Evolutionary conservation across 2,888 invertebrate genomes (phyloP).

Genomic region (Drosophila yooni): DNA sequence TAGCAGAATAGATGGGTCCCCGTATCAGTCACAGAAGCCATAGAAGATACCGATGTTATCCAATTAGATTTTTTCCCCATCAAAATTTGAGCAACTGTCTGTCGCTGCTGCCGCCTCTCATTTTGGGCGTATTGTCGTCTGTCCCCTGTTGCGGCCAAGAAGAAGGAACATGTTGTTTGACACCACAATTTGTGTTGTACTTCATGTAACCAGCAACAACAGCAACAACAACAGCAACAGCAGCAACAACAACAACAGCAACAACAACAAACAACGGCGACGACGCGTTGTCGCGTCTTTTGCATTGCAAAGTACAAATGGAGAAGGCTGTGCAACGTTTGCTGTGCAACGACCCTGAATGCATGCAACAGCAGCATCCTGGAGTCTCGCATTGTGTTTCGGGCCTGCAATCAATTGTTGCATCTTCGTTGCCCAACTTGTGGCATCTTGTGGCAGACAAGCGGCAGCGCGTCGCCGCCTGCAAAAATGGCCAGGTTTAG

Average conservation of each 20-base stretch:
- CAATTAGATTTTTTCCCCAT: slow-evolving; percentile 64
- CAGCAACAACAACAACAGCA: slow-evolving; percentile 12
- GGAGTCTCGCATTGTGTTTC: slow-evolving; percentile 43
- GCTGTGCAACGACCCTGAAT: slow-evolving; percentile 70
- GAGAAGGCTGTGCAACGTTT: slow-evolving; percentile 38
- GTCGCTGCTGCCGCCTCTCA: background rate
- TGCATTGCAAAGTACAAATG: slow-evolving; percentile 75
- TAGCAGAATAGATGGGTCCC: slow-evolving; percentile 31
- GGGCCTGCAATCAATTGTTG: slow-evolving; percentile 81
- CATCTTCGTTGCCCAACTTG: slow-evolving; percentile 62
- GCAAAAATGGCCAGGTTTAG: slow-evolving; percentile 6
- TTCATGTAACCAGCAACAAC: slow-evolving; percentile 58
- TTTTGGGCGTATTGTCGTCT: slow-evolving; percentile 9
- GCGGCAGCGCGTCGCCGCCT: slow-evolving; percentile 56
- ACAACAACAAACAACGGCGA: slow-evolving; percentile 20
- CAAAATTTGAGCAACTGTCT: slow-evolving; percentile 25
- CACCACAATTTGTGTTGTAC: slow-evolving; percentile 82
- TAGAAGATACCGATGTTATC: slow-evolving; percentile 41
- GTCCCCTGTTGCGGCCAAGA: slow-evolving; percentile 13
- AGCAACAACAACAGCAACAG: slow-evolving; percentile 22
- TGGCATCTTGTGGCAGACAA: slow-evolving; percentile 58
- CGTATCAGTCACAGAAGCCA: slow-evolving; percentile 8
- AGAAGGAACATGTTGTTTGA: slow-evolving; percentile 80
- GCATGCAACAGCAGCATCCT: slow-evolving; percentile 30
- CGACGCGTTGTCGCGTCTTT: slow-evolving; percentile 55